These are phyloP conservation scores for Fulica atra DNA, from an alignment of 2,113 vertebrate species.

Conservation along the genomic window DNA sequence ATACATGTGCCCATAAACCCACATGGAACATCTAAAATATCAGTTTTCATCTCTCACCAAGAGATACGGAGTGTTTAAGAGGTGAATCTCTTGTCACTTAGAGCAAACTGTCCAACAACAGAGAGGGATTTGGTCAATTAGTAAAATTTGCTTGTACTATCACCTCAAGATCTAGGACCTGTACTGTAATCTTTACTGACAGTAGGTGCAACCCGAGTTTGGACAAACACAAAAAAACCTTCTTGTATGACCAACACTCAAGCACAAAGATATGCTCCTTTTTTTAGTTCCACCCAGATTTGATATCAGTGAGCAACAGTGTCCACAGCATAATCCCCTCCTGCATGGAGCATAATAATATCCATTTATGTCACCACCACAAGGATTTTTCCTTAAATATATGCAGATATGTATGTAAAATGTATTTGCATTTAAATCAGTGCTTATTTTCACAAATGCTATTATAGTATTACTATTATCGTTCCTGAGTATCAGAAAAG, in stretches of 20 bases:
- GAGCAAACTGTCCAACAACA: not conserved
- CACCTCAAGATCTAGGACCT: not conserved
- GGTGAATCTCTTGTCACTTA: not conserved
- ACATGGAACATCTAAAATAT: not conserved
- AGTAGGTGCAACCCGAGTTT: not conserved
- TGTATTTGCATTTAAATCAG: not conserved
- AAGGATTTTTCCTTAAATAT: not conserved
- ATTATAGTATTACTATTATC: not conserved
- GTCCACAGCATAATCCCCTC: not conserved
- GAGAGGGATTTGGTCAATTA: not conserved
- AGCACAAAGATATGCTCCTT: not conserved
- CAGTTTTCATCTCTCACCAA: not conserved
- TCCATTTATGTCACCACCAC: not conserved
- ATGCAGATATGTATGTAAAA: not conserved
- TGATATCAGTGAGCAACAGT: accelerated
- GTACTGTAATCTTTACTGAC: not conserved
- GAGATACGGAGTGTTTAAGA: not conserved
- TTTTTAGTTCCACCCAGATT: not conserved
- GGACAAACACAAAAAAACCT: not conserved
- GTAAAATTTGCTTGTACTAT: not conserved
- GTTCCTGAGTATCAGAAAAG: not conserved
- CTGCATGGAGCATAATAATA: not conserved
- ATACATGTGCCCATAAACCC: accelerated
- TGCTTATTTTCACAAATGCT: not conserved
- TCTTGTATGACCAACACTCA: not conserved